Evolutionary conservation across 1,140 invertebrate species (phyloP), one percentile per base, ranked within the genome.

Genomic region (Chymomyza costata): DNA sequence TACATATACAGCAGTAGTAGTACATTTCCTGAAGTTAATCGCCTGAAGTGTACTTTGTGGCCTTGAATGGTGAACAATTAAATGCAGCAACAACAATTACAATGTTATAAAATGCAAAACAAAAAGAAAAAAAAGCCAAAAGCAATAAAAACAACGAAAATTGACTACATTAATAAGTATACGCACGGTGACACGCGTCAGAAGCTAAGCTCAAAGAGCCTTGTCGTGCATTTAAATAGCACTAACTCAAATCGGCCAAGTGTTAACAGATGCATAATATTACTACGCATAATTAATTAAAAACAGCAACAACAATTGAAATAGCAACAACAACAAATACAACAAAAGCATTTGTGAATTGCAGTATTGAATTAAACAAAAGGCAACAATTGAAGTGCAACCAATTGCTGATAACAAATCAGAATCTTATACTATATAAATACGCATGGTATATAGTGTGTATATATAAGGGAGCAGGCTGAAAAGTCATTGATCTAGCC

Each of bases 11-110:
- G 68, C 45, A 40, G 39, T 56, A 78, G 61, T 78, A n/a, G 61
- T 60, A 63, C 65, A 76, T 70, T 76, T 78, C 71, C 71, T 78
- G 71, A 59, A 59, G 45, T 67, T 70, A 74, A 61, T 76, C 61
- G 38, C 34, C 49, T 25, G 21, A 25, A 25, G 21, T 25, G 21
- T 25, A 25, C 21, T 25, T 25, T 25, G 21, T 58, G 63, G 48
- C 52, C 68, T 54, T 66, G 58, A 25, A 25, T 25, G 21, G 21
- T 25, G 21, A 3, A 8, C 21, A 25, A 25, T 25, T 25, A 25
- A 25, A 25, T 25, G 21, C 21, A 25, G 21, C 21, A 25, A 25
- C 38, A 31, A 47, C 53, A 57, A 52, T 39, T 38, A 40, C 43
- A n/a, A n/a, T 28, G 34, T 15, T 25, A 34, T 41, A 55, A n/a